A percentile compares a stretch with the other conserved stretches of the same genome.
phyloP scores from a whole-genome alignment of 2,113 vertebrate species.

The Burhinus bistriatus region DNA sequence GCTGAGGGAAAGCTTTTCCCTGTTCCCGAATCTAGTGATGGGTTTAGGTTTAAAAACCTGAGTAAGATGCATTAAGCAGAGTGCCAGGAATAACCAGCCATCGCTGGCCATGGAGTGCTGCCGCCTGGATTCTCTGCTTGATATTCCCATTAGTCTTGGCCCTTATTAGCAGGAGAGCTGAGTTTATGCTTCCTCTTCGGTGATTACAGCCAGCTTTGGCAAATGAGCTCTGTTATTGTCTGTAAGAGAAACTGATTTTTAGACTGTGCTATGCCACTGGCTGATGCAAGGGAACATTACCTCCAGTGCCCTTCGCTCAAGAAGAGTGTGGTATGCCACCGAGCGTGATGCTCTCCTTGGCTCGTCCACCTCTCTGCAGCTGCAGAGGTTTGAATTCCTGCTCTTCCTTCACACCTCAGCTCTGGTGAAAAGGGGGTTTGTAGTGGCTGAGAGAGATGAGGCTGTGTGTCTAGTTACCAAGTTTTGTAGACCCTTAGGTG shows the following conservation, averaged over 20 bases:
- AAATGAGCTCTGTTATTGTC: neutral
- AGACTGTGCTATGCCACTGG: neutral
- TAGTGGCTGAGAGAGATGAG: neutral
- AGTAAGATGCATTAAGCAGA: neutral
- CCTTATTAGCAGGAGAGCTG: neutral
- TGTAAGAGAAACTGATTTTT: neutral
- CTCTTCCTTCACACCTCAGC: neutral
- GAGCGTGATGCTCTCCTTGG: rapidly evolving
- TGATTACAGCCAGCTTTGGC: neutral
- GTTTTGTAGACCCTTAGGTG: neutral
- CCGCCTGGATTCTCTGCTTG: neutral
- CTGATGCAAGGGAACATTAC: neutral
- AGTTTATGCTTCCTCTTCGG: neutral
- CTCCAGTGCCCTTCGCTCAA: neutral
- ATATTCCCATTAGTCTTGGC: neutral
- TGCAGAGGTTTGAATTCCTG: neutral
- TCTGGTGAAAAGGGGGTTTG: neutral
- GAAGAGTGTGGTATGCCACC: rapidly evolving
- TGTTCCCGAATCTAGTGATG: neutral
- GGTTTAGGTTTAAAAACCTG: neutral
- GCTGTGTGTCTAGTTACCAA: neutral
- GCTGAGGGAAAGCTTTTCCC: neutral
- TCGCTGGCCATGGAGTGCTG: neutral
- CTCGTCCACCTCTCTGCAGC: rapidly evolving
- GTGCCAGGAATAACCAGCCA: neutral